Base-by-base conservation (phyloP, 2,113 vertebrate species). In the Otis tarda region DNA sequence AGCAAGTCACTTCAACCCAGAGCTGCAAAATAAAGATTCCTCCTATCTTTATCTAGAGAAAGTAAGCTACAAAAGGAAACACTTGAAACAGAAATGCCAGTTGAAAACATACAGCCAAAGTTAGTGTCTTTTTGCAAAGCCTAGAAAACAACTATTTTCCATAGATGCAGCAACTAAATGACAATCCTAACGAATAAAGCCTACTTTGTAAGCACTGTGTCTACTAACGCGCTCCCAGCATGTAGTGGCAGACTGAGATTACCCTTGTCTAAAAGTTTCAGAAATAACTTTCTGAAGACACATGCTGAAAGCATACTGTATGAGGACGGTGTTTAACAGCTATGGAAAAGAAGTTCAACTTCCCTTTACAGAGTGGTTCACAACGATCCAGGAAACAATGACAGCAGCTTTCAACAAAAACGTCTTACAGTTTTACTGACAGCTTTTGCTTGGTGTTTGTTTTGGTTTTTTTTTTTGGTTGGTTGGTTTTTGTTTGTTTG, bases 201-300 rank as follows among this genome's bases (percentile, higher is more conserved):
- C 1, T 15, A 23, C 71, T 64, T 59, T 25, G 28, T 28, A 59
- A 79, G 52, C 74, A 20, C 15, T 28, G 10, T 4, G 37, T 28
- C 43, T 31, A 18, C 49, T 31, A 33, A 9, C 1, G 7, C 22
- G 4, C 43, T 28, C 73, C 17, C 50, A 24, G 56, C 31, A 12
- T 3, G 30, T 15, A 70, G 56, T 2, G 2, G 12, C 41, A 43
- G 41, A 5, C 25, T 33, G 12, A 0, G 22, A 37, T 14, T 8
- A 18, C 27, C 16, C 33, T 43, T 19, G 30, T 5, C 22, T 20
- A 50, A 7, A 64, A 43, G 35, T 11, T 12, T 21, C 12, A 23
- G 23, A 17, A 50, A 2, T 7, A 37, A 50, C 41, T 70, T 52
- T 55, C 5, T 23, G 35, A 83, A 60, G 30, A 45, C 28, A 45